Base-by-base conservation (phyloP, 2,797 vertebrate species). In the Rhinella marina region DNA sequence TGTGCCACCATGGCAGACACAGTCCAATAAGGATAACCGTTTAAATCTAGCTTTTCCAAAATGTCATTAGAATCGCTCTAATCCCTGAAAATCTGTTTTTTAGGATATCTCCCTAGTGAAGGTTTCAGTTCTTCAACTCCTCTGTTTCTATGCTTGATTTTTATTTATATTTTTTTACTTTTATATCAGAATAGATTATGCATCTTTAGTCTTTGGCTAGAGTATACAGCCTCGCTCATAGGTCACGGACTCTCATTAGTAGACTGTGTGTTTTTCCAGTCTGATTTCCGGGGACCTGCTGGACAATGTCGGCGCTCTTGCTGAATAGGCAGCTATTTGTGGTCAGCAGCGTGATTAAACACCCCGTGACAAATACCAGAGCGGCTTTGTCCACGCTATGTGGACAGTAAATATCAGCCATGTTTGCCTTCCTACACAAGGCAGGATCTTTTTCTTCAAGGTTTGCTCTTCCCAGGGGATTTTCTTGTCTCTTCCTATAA, bases 381-480 rank as follows among this genome's bases (percentile, higher is more conserved):
- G 76, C 1, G 16, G 27, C 66, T 62, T 87, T 87, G 86, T 87
- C 78, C 66, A 3, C 64, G 12, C 7, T 19, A 48, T 21, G 27
- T 5, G 75, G 27, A 66, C 50, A 80, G 86, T 76, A 87, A 87
- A 87, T 87, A 76, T 23, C 72, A 82, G 32, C 54, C 8, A 3
- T 88, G 82, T 88, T 84, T 88, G 72, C 73, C 52, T 62, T 87
- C 50, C 41, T 29, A 21, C 23, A 48, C 62, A 79, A 68, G 61
- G 64, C 27, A 25, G 59, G 56, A 70, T 29, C 66, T 77, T 72
- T 83, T 29, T 68, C 13, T 83, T 10, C 56, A 87, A 54, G 19
- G 41, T 87, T 88, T 88, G 32, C 75, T 84, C 73, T 88, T 88
- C 87, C 87, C 87, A 88, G 29, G 82, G 82, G 81, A 84, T 72